Evolutionary conservation across 2,888 invertebrate genomes (phyloP).

Genomic region (Malthinus flaveolus): DNA sequence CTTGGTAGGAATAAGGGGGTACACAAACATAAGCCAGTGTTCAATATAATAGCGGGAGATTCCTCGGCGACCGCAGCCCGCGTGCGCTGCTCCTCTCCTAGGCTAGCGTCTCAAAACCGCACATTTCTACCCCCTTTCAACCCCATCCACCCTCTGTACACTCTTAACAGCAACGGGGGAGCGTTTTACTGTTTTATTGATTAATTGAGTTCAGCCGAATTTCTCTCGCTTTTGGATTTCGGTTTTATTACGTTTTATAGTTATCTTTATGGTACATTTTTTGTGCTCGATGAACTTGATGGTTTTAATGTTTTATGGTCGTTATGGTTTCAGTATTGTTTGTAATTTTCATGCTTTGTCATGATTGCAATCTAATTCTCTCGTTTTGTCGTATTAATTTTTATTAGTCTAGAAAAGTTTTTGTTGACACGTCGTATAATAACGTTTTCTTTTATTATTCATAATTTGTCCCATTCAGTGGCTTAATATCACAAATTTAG

Average conservation of each 20-base stretch:
- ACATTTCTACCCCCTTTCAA: conserved; percentile 51
- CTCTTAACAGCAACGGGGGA: conserved; percentile 54
- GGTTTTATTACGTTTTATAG: conserved; percentile 53
- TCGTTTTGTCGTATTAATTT: conserved; percentile 50
- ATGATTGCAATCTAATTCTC: conserved; percentile 48
- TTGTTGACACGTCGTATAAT: conserved; percentile 19
- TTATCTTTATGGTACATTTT: conserved; percentile 49
- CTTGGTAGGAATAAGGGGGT: conserved; percentile 23
- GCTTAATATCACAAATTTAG: too few relatives aligned
- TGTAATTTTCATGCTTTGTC: conserved; percentile 44
- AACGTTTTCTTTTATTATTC: conserved; percentile 9
- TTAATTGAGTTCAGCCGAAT: conserved; percentile 56
- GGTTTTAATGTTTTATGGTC: conserved; percentile 41
- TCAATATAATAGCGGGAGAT: conserved; percentile 56
- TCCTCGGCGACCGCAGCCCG: conserved; percentile 55
- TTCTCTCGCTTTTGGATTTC: conserved; percentile 52
- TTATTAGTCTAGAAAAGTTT: conserved; percentile 42
- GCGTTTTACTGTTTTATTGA: conserved; percentile 57
- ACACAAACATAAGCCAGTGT: conserved; percentile 49
- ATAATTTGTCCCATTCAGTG: background rate
- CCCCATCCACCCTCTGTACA: conserved; percentile 39
- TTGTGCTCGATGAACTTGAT: conserved; percentile 39
- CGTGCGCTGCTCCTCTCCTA: conserved; percentile 52
- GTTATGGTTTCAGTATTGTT: conserved; percentile 43
- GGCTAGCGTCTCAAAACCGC: conserved; percentile 56